phyloP scores from a whole-genome alignment of 1,140 invertebrate species.

The Lanistes nyassanus region DNA sequence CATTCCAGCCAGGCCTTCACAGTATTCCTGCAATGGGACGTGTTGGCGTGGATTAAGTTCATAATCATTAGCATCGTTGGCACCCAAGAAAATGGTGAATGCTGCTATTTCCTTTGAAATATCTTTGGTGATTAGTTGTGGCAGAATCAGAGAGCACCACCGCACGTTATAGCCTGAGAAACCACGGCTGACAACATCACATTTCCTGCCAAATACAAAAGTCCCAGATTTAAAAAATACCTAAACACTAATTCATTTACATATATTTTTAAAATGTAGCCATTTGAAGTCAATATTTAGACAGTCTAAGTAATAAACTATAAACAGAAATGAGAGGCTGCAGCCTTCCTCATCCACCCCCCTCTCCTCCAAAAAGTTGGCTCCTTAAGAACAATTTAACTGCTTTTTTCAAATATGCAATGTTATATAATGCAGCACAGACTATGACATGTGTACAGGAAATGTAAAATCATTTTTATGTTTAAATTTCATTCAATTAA shows the following conservation, averaged over 20 bases:
- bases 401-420: too few species aligned
- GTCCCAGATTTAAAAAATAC: neutral
- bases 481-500: too few species aligned
- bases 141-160: constrained; percentile 60
- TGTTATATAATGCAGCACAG: too few species aligned
- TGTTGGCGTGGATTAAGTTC: constrained; percentile 56
- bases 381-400: too few species aligned
- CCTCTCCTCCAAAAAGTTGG: too few species aligned
- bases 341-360: too few species aligned
- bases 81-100: constrained; percentile 64
- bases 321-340: too few species aligned
- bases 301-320: neutral
- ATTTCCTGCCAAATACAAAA: constrained; percentile 51
- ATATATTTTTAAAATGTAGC: neutral
- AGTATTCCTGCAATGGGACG: constrained; percentile 64
- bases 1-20: constrained; percentile 59
- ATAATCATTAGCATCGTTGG: constrained; percentile 64
- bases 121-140: constrained; percentile 51
- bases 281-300: neutral
- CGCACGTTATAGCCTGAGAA: constrained; percentile 67
- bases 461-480: too few species aligned
- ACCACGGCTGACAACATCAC: constrained; percentile 66
- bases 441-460: too few species aligned
- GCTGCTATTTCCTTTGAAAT: constrained; percentile 50
- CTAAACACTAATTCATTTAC: neutral